These are phyloP conservation scores for Phenacoccus solenopsis DNA, from an alignment of 1,140 invertebrate species.

Conservation along the genomic window DNA sequence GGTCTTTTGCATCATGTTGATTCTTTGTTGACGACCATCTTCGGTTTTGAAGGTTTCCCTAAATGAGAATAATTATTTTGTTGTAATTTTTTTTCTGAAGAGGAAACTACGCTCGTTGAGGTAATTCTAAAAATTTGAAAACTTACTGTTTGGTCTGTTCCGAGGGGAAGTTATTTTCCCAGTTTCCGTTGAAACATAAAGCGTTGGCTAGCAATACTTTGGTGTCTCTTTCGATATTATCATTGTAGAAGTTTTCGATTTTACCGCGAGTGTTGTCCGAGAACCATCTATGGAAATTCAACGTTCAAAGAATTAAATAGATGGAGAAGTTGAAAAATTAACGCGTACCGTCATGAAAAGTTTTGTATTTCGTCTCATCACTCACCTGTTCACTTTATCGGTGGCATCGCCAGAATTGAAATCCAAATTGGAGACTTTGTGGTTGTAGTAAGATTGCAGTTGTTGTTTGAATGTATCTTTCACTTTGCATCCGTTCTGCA, in stretches of 20 bases:
- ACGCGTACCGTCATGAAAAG: neutral
- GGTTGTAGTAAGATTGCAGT: neutral
- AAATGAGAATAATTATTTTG: neutral
- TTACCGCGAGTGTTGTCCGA: neutral
- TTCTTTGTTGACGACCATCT: neutral
- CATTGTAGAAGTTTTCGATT: neutral
- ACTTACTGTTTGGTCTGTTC: neutral
- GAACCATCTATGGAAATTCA: neutral
- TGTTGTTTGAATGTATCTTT: neutral
- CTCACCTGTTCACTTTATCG: neutral
- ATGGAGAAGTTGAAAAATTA: no score
- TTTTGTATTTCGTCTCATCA: neutral
- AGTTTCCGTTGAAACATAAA: neutral
- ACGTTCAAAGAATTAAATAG: neutral
- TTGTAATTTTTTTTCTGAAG: no score
- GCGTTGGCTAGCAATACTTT: neutral
- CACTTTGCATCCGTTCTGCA: neutral
- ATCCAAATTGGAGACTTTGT: neutral
- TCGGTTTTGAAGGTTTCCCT: neutral
- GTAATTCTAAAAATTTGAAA: neutral
- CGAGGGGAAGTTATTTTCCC: neutral
- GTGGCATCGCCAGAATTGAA: neutral
- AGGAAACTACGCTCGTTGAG: no score
- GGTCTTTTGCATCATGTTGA: constrained; percentile 1
- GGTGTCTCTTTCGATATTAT: neutral